Evolutionary conservation across 2,888 invertebrate species (phyloP).

Genomic region (Polydesmus complanatus): DNA sequence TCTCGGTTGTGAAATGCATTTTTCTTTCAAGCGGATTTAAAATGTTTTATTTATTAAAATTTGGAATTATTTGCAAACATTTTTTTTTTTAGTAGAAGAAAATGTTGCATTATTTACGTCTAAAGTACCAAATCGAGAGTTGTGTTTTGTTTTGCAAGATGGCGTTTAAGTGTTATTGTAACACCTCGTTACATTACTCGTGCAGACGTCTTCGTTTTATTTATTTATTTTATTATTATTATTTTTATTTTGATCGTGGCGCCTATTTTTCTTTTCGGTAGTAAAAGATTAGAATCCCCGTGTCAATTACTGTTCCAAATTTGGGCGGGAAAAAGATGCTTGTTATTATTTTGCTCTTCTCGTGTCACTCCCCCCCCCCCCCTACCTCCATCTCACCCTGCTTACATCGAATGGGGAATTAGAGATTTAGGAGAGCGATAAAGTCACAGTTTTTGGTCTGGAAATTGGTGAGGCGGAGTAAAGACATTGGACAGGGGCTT

Average conservation of each 20-base stretch:
- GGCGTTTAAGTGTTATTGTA: neutral
- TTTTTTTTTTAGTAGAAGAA: too few species aligned
- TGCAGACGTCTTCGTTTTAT: neutral
- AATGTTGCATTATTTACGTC: too few species aligned
- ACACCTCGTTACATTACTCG: neutral
- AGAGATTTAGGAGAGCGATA: neutral
- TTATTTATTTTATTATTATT: neutral
- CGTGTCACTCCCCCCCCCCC: neutral
- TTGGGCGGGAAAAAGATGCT: neutral
- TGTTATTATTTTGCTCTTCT: neutral
- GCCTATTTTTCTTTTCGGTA: too few species aligned
- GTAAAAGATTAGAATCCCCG: neutral
- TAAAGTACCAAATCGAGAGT: neutral
- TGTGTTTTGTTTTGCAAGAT: neutral
- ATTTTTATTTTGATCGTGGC: too few species aligned
- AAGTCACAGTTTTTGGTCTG: neutral
- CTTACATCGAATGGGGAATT: too few species aligned
- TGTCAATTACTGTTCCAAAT: neutral
- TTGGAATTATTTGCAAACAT: too few species aligned
- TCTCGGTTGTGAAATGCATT: too few species aligned
- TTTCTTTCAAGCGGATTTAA: too few species aligned
- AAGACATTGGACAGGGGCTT: neutral
- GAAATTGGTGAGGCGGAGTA: neutral
- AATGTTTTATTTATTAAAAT: too few species aligned
- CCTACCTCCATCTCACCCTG: neutral